A percentile compares a stretch with the other conserved stretches of the same genome.
Conservation (phyloP, 2,797 vertebrate species). For the Hippopotamyrus pictus region DNA sequence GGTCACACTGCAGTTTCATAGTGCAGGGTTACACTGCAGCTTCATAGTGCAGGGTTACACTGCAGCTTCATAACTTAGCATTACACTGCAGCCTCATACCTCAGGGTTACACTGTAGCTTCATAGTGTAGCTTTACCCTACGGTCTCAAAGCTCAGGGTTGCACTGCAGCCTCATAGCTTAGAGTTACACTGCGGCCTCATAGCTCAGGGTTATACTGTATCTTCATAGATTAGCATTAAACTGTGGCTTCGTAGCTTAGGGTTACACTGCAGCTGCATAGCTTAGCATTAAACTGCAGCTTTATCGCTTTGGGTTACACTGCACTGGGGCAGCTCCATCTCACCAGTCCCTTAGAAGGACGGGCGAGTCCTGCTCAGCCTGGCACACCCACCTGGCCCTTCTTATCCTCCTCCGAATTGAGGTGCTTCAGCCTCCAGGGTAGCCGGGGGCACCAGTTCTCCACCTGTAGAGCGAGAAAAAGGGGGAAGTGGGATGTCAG, state of each 20-base stretch:
- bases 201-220: background rate
- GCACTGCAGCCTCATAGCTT: background rate
- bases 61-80: too few species aligned
- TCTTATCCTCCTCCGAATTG: slow-evolving; percentile 77
- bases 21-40: background rate
- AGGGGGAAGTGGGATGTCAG: background rate
- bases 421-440: slow-evolving; percentile 84
- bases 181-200: background rate
- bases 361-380: background rate
- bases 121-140: background rate
- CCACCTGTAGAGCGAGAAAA: slow-evolving; percentile 67
- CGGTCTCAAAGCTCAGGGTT: background rate
- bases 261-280: background rate
- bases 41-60: background rate
- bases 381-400: slow-evolving; percentile 67
- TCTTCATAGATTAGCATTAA: background rate
- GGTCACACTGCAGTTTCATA: background rate
- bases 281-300: background rate
- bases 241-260: background rate
- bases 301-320: background rate
- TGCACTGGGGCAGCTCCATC: background rate
- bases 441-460: slow-evolving; percentile 98
- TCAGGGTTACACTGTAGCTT: background rate
- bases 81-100: background rate
- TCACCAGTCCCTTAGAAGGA: background rate